Conservation (phyloP, 2,888 invertebrate species). For the Eupithecia vulgata region DNA sequence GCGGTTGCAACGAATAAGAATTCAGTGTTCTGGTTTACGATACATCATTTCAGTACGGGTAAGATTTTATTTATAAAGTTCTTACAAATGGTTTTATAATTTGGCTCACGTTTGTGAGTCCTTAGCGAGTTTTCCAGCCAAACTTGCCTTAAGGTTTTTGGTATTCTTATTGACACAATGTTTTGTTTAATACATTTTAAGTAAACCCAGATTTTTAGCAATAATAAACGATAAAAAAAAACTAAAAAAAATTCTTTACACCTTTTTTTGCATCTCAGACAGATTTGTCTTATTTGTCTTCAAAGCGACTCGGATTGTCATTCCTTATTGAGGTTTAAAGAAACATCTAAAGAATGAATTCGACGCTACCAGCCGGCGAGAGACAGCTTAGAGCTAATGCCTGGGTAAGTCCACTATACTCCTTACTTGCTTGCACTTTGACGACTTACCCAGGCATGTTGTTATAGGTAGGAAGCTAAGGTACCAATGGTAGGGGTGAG, state of each 20-base stretch:
- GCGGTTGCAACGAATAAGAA: constrained; percentile 74
- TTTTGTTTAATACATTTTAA: background rate
- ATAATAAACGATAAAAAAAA: no score
- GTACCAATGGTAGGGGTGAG: background rate
- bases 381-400: background rate
- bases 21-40: constrained; percentile 36
- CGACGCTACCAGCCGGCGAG: background rate
- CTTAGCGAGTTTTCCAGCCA: background rate
- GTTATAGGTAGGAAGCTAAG: background rate
- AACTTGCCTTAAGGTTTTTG: background rate
- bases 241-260: no score
- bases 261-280: background rate
- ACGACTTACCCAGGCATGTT: background rate
- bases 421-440: background rate
- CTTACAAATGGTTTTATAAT: background rate
- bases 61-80: background rate
- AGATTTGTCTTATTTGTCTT: background rate
- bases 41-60: constrained; percentile 3
- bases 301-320: background rate
- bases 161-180: background rate
- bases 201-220: background rate
- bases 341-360: background rate
- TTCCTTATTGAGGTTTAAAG: background rate
- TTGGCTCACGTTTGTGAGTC: background rate
- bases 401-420: background rate